Base-by-base conservation (phyloP, 2,888 invertebrate species). In the Melieria omissa region DNA sequence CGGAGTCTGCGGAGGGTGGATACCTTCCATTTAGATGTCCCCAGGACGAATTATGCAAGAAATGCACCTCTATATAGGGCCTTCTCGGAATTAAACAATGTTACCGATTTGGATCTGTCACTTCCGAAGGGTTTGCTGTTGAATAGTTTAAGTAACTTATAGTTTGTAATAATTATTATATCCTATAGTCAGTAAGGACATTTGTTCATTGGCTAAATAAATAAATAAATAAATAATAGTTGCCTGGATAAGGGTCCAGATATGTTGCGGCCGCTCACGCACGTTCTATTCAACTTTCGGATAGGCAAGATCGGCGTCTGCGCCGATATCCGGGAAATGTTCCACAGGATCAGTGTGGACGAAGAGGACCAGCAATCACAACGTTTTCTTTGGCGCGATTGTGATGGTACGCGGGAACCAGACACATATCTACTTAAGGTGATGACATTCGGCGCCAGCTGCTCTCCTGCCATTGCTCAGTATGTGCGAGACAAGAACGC, bases 251-350 rank as follows among this genome's bases (percentile, higher is more conserved):
- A 76, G 14, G 84, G 84, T 1, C 82, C 85, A 1, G 83, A 84
- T 70, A 65, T 84, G 5, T 72, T 83, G 0, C 76, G 78, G 9
- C 77, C 83, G 4, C 70, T 86, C 41, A 73, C 79, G 1, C 83
- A 84, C 3, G 81, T 86, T 0, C 69, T 86, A 57, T 78, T 84
- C 70, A 80, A 83, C 1, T 87, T 86, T 71, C 71, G 86, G 54
- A 80, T 82, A 74, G 74, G 80, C 14, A 75, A 71, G 60, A 73
- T 84, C 8, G 85, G 82, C 2, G 75, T 86, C n/a, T 75, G 82
- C 29, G 4, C n/a, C n/a, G 57, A 82, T 72, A 78, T 82, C 1
- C 72, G 62, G 65, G 78, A 76, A 75, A 82, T 82, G 80, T 83
- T 80, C 44, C 75, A 81, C 14, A 68, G 80, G 10, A 67, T 81